phyloP scores from a whole-genome alignment of 1,140 invertebrate genomes.

The Nasonia vitripennis region DNA sequence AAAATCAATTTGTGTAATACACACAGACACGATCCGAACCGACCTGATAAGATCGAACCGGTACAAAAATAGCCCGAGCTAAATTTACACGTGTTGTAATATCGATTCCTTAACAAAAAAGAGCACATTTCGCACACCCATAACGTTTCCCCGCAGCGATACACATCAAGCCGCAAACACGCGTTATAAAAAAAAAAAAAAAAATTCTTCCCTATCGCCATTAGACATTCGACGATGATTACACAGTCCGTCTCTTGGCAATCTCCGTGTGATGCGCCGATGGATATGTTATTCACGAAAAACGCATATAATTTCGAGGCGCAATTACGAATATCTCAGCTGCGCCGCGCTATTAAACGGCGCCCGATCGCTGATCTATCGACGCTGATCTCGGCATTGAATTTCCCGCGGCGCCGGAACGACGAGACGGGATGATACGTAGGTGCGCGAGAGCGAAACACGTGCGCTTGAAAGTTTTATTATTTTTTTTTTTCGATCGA shows the following conservation, averaged over 20 bases:
- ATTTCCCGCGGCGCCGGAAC: constrained; percentile 39
- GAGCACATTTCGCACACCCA: no score
- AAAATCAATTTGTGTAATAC: no score
- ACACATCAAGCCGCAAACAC: no score
- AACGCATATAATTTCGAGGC: background rate
- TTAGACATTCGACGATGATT: background rate
- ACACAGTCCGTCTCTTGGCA: constrained; percentile 7
- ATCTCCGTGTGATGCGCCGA: background rate
- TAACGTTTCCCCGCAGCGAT: no score
- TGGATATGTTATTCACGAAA: background rate
- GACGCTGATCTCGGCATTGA: constrained; percentile 19
- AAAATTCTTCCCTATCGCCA: background rate
- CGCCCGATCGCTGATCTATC: constrained; percentile 23
- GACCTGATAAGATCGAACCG: no score
- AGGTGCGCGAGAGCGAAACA: background rate
- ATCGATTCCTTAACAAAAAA: no score
- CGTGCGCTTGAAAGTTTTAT: constrained; percentile 12
- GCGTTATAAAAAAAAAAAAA: background rate
- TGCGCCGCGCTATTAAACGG: background rate
- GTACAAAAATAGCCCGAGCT: no score
- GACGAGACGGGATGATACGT: constrained; percentile 15
- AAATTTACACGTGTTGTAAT: no score
- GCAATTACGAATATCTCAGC: background rate
- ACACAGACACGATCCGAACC: no score
- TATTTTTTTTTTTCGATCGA: background rate